phyloP scores from a whole-genome alignment of 2,888 invertebrate genomes.

The Cistogaster globosa region DNA sequence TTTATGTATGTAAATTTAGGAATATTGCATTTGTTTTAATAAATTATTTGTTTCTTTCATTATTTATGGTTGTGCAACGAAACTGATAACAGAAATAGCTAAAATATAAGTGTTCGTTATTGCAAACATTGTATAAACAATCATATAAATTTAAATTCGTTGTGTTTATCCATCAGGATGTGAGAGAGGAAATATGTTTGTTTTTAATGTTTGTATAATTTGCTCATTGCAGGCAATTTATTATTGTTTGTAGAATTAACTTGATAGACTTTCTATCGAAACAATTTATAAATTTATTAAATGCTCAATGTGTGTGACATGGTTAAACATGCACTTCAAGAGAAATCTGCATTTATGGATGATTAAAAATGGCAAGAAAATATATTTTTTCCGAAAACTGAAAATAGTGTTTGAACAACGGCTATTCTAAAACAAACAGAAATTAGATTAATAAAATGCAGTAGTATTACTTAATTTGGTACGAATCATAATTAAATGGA shows the following conservation, averaged over 20 bases:
- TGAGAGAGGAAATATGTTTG: slow-evolving; percentile 41
- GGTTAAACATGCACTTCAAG: no score
- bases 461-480: no score
- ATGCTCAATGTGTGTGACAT: no score
- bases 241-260: slow-evolving; percentile 50
- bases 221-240: slow-evolving; percentile 52
- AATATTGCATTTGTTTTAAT: slow-evolving; percentile 39
- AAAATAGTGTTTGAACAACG: no score
- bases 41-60: background rate
- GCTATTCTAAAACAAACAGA: no score
- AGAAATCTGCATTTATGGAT: no score
- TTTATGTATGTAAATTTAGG: background rate
- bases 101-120: background rate
- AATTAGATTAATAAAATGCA: no score
- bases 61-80: background rate
- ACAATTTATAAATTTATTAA: no score
- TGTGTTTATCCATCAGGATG: slow-evolving; percentile 52
- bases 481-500: no score
- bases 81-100: slow-evolving; percentile 30
- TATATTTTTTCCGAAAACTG: no score
- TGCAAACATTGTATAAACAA: background rate
- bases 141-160: slow-evolving; percentile 16
- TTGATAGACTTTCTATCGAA: slow-evolving; percentile 37
- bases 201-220: slow-evolving; percentile 7
- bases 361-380: no score